Conservation (phyloP, 2,797 vertebrate species). For the Hypotaenidia okinawae region DNA sequence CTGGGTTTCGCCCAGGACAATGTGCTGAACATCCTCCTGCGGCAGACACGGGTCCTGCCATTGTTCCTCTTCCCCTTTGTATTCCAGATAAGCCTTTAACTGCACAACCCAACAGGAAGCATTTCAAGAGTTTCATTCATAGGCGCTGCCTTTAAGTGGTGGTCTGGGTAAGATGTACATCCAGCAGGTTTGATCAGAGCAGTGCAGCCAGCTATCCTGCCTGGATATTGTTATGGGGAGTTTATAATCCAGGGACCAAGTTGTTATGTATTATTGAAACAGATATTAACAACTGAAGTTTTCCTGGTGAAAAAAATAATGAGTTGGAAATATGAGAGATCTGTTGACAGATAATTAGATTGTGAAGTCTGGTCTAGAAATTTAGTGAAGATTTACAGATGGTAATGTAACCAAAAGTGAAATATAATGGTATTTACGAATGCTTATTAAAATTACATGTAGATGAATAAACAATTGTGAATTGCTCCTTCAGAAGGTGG, state of each 20-base stretch:
- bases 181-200: neutral
- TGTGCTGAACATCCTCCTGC: neutral
- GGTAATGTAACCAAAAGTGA: neutral
- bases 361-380: neutral
- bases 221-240: neutral
- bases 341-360: neutral
- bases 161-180: neutral
- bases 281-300: neutral
- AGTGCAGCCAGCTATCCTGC: neutral
- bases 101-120: neutral
- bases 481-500: neutral
- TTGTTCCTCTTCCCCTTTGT: neutral
- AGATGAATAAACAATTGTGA: neutral
- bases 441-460: neutral
- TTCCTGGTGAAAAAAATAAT: neutral
- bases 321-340: neutral
- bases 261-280: neutral
- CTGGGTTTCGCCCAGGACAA: neutral
- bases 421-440: neutral
- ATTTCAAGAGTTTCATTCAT: neutral
- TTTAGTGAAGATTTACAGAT: neutral
- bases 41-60: neutral
- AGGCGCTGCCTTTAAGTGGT: neutral
- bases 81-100: neutral
- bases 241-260: neutral